A percentile compares a stretch with the other conserved stretches of the same genome.
phyloP scores from a whole-genome alignment of 2,797 vertebrate genomes.

The Dicrostonyx torquatus region DNA sequence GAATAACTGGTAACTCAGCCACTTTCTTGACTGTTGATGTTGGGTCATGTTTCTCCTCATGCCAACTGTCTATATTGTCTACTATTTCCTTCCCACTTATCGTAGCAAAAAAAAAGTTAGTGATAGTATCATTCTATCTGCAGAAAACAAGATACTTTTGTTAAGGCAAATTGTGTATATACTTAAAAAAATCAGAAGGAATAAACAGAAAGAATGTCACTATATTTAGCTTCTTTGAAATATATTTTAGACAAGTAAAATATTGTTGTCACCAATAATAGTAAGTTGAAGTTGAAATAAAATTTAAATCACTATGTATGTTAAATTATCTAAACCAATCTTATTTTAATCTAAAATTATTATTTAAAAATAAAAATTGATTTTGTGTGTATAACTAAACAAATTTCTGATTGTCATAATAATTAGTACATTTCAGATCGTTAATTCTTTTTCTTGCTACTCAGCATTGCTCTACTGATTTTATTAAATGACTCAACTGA shows the following conservation, averaged over 20 bases:
- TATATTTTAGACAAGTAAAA: not conserved
- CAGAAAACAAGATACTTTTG: not conserved
- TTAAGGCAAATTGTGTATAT: not conserved
- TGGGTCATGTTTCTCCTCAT: not conserved
- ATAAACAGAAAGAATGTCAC: not conserved
- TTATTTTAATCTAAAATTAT: not conserved
- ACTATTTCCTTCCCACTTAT: not conserved
- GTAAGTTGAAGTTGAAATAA: not conserved
- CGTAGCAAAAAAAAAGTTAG: not conserved
- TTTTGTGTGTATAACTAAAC: not conserved
- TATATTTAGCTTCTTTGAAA: not conserved
- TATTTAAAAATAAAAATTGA: not conserved
- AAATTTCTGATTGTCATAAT: not conserved
- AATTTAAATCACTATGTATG: not conserved
- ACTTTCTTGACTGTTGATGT: too few species aligned
- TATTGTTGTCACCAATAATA: not conserved
- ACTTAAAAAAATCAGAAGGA: not conserved
- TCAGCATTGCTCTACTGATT: not conserved
- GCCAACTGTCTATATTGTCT: not conserved
- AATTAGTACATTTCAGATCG: not conserved
- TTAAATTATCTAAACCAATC: not conserved
- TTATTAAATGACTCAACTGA: not conserved
- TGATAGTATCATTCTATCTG: not conserved
- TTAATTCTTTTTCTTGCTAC: not conserved
- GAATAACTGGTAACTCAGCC: not conserved